phyloP scores from a whole-genome alignment of 30 jellyfish, hydroid and myxozoan genomes.

The Rhopilema esculentum region DNA sequence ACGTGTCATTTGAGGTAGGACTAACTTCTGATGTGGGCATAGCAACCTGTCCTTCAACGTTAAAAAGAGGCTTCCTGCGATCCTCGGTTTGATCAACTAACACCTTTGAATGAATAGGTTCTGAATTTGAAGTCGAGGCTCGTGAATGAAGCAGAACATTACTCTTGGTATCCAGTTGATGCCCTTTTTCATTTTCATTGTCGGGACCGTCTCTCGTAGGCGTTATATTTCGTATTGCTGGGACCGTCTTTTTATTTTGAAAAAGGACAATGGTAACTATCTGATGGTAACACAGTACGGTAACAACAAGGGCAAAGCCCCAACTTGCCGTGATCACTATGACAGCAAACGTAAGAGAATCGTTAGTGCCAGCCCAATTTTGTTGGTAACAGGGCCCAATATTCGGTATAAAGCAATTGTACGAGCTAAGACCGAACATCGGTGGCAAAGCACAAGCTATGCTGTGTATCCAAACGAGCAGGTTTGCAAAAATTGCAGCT shows the following conservation, averaged over 20 bases:
- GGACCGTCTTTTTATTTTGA: conserved; percentile 12
- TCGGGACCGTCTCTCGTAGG: too few species aligned
- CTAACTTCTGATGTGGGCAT: background rate
- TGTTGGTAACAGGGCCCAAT: conserved; percentile 52
- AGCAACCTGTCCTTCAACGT: too few species aligned
- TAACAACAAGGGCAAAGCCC: conserved; percentile 61
- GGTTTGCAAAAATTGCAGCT: conserved; percentile 6
- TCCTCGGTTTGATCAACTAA: too few species aligned
- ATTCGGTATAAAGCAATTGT: conserved; percentile 50
- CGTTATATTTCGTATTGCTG: background rate
- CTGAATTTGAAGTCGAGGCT: too few species aligned
- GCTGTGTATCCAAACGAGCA: conserved; percentile 55
- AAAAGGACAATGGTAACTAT: conserved; percentile 45
- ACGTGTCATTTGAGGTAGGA: background rate
- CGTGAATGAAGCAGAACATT: too few species aligned
- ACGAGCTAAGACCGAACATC: conserved; percentile 66
- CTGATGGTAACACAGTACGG: conserved; percentile 48
- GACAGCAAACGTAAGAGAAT: conserved; percentile 34
- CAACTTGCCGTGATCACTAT: conserved; percentile 43
- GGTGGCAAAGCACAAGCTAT: conserved; percentile 72
- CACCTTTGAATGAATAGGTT: too few species aligned
- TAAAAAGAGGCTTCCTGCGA: too few species aligned
- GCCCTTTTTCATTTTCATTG: background rate
- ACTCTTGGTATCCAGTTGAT: background rate
- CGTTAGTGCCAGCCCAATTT: conserved; percentile 68